These are phyloP conservation scores for Coreius guichenoti DNA, from an alignment of 2,797 vertebrate genomes.

Conservation along the genomic window DNA sequence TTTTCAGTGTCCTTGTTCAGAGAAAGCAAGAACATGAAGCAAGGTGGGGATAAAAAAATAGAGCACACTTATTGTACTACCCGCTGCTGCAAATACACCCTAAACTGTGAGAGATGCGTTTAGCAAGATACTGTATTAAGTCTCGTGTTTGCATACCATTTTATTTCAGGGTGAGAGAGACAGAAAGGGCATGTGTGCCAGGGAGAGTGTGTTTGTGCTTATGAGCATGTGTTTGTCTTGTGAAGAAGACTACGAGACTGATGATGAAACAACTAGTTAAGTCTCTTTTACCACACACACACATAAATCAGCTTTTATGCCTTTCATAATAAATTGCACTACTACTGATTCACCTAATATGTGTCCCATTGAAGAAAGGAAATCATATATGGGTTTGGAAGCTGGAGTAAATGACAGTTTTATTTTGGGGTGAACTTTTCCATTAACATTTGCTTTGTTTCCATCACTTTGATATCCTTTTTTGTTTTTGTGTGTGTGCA, in stretches of 20 bases:
- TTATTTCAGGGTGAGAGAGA: neutral
- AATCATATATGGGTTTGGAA: neutral
- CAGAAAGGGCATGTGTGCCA: neutral
- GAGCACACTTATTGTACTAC: slow-evolving; percentile 20
- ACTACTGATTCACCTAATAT: slow-evolving; percentile 46
- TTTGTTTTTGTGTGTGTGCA: slow-evolving; percentile 22
- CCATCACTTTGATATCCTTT: neutral
- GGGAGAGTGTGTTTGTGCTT: slow-evolving; percentile 1
- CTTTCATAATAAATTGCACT: slow-evolving; percentile 58
- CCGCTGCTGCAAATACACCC: slow-evolving; percentile 1
- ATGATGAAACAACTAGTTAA: slow-evolving; percentile 61
- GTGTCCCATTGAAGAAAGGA: neutral
- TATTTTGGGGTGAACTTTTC: neutral
- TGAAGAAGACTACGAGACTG: slow-evolving; percentile 57
- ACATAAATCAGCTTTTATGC: slow-evolving; percentile 55
- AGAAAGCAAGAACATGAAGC: slow-evolving; percentile 3
- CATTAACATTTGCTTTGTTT: neutral
- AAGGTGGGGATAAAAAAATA: slow-evolving; percentile 49
- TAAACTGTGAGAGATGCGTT: neutral
- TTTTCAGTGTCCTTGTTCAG: slow-evolving; percentile 34
- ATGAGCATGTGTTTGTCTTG: slow-evolving; percentile 16
- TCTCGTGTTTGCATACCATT: neutral
- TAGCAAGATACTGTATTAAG: slow-evolving; percentile 11
- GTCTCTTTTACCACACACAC: slow-evolving; percentile 35
- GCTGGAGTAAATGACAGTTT: neutral